Conservation (phyloP, 2,888 invertebrate genomes). For the Tetranychus truncatus region DNA sequence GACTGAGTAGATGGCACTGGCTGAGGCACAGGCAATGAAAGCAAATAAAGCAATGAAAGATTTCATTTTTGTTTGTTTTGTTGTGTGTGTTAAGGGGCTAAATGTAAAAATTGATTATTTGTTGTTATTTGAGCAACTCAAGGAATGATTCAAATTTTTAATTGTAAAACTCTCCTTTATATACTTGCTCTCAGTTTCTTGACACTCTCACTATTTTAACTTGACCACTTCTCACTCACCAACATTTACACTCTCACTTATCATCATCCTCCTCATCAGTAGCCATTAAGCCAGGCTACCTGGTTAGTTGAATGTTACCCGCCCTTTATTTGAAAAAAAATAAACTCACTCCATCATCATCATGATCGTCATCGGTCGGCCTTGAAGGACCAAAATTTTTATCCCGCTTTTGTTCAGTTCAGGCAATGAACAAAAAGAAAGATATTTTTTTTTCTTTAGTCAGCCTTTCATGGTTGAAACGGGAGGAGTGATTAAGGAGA, state of each 20-base stretch:
- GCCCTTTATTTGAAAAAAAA: too few species aligned
- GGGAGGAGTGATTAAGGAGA: neutral
- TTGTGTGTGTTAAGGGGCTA: too few species aligned
- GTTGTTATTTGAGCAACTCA: neutral
- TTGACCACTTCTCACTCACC: neutral
- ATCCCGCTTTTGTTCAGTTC: neutral
- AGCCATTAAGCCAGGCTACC: too few species aligned
- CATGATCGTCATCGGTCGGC: too few species aligned
- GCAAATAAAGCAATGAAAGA: constrained; percentile 2
- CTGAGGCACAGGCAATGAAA: constrained; percentile 4
- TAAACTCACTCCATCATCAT: too few species aligned
- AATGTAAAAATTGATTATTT: neutral
- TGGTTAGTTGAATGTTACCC: too few species aligned
- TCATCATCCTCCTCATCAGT: neutral
- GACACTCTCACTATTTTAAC: neutral
- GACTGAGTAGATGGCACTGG: constrained; percentile 1
- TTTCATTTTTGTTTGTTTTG: constrained; percentile 3
- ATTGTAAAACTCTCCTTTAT: constrained; percentile 7
- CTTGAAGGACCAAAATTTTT: too few species aligned
- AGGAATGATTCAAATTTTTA: neutral
- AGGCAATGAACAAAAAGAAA: neutral
- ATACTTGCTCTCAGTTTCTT: neutral
- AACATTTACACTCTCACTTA: neutral
- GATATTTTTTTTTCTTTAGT: neutral
- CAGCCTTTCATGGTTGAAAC: neutral